A percentile compares a stretch with the other conserved stretches of the same genome.
Evolutionary conservation across 2,113 vertebrate genomes (phyloP).

Genomic region (Arenaria interpres): DNA sequence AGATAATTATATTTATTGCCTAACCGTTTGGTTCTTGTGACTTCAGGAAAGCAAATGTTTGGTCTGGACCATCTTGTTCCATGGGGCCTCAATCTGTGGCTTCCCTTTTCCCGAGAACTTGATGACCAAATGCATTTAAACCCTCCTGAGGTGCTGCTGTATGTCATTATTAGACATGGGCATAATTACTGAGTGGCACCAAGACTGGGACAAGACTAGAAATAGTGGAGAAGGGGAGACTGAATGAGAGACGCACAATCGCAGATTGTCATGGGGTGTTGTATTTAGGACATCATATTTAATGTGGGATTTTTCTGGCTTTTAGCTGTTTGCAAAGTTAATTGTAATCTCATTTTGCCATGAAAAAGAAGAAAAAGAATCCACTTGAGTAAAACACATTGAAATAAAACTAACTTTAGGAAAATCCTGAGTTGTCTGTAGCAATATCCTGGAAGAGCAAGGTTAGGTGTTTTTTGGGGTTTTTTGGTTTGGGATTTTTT

Average conservation of each 20-base stretch:
- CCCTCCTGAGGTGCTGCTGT: background rate
- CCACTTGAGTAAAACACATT: background rate
- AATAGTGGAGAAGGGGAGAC: background rate
- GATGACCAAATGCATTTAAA: constrained; percentile 38
- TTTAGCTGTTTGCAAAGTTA: background rate
- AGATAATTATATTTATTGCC: constrained; percentile 74
- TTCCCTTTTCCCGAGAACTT: constrained; percentile 11
- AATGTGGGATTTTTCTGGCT: background rate
- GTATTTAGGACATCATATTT: background rate
- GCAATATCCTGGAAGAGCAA: background rate
- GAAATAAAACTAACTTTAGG: background rate
- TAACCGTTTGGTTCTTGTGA: constrained; percentile 65
- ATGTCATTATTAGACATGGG: background rate
- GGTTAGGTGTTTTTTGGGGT: background rate
- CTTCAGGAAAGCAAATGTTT: constrained; percentile 71
- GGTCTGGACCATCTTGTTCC: constrained; percentile 37
- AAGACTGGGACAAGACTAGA: background rate
- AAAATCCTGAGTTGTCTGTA: background rate
- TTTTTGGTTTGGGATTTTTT: background rate
- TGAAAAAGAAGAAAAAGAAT: background rate
- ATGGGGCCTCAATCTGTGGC: constrained; percentile 7
- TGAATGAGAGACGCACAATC: background rate
- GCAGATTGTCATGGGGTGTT: background rate
- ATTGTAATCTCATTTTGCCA: background rate
- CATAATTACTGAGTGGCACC: background rate